phyloP scores from a whole-genome alignment of 2,113 vertebrate species.

The Dipodomys stephensi region DNA sequence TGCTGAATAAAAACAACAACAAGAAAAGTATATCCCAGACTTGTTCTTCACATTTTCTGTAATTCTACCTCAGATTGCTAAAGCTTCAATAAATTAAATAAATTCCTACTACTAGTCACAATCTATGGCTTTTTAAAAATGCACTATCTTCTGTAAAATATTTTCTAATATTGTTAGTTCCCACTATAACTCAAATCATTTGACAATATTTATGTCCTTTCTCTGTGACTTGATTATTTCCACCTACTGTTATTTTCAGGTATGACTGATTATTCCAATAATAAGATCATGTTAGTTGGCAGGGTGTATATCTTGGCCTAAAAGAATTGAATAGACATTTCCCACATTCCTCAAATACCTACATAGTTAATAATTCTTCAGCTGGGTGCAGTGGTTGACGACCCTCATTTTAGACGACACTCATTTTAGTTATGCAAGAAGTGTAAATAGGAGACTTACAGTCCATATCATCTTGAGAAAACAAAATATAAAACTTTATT shows the following conservation, averaged over 20 bases:
- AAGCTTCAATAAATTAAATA: conserved; percentile 18
- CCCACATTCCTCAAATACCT: conserved; percentile 43
- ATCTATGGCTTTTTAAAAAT: not conserved
- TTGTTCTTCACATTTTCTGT: not conserved
- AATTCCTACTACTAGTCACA: conserved; percentile 15
- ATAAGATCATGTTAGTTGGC: not conserved
- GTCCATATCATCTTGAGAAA: too few relatives aligned
- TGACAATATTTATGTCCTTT: not conserved
- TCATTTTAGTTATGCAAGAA: too few relatives aligned
- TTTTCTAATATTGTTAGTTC: conserved; percentile 17
- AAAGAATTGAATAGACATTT: not conserved
- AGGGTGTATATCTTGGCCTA: not conserved
- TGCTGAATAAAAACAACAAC: conserved; percentile 50
- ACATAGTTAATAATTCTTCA: not conserved
- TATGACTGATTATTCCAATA: not conserved
- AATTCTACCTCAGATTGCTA: not conserved
- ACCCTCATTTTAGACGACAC: too few relatives aligned
- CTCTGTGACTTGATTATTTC: conserved; percentile 40
- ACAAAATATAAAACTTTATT: too few relatives aligned
- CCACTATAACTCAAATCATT: conserved; percentile 7
- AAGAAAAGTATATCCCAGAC: not conserved
- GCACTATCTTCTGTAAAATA: not conserved
- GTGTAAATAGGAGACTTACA: too few relatives aligned
- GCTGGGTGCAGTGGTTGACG: too few relatives aligned
- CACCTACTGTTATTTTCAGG: conserved; percentile 30